These are phyloP conservation scores for Pinna nobilis DNA, from an alignment of 1,140 invertebrate genomes.

Conservation along the genomic window DNA sequence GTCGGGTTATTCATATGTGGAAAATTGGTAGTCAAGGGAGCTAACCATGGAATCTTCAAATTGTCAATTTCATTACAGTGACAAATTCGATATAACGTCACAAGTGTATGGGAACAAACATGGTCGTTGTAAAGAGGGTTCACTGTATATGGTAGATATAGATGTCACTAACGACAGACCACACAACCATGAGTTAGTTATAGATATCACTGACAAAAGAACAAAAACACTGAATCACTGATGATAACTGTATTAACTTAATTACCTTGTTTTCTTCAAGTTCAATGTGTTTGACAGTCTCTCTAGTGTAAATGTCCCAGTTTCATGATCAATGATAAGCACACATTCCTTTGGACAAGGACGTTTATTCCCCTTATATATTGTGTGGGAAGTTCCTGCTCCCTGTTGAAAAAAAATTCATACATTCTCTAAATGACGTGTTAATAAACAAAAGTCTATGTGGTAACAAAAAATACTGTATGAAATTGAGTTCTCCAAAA, in stretches of 20 bases:
- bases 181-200: background rate
- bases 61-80: too few species aligned
- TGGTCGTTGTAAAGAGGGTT: too few species aligned
- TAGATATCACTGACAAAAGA: background rate
- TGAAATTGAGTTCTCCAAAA: too few species aligned
- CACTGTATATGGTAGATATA: background rate
- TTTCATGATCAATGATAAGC: slow-evolving; percentile 92
- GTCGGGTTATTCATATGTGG: too few species aligned
- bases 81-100: too few species aligned
- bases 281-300: slow-evolving; percentile 92
- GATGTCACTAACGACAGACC: too few species aligned
- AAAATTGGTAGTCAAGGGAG: too few species aligned
- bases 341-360: slow-evolving; percentile 94
- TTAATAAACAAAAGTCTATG: background rate
- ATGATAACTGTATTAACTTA: slow-evolving; percentile 3
- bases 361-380: slow-evolving; percentile 94
- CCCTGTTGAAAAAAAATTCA: slow-evolving; percentile 78
- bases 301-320: slow-evolving; percentile 94
- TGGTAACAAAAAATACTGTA: too few species aligned
- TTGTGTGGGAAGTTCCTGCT: slow-evolving; percentile 89
- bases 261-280: slow-evolving; percentile 94
- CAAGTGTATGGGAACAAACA: too few species aligned
- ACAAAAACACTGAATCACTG: background rate
- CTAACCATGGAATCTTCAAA: too few species aligned
- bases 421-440: background rate